Conservation (phyloP, 2,113 vertebrate species). For the Misgurnus anguillicaudatus region DNA sequence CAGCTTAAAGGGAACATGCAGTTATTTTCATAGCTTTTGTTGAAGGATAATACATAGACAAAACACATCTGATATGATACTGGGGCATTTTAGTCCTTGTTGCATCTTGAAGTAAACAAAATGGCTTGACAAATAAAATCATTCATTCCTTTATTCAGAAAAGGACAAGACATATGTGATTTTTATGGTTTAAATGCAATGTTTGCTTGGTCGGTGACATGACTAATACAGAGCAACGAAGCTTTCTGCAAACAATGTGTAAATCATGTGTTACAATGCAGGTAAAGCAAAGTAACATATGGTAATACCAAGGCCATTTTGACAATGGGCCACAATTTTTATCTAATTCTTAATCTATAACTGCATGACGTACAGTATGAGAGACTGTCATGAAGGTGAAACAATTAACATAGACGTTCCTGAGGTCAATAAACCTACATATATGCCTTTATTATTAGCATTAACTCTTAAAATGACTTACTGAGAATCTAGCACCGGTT, state of each 20-base stretch:
- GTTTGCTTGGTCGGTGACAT: slow-evolving; percentile 23
- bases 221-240: slow-evolving; percentile 15
- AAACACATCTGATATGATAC: background rate
- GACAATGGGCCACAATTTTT: background rate
- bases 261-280: slow-evolving; percentile 36
- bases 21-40: background rate
- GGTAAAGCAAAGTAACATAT: slow-evolving; percentile 13
- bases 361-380: background rate
- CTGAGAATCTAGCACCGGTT: slow-evolving; percentile 39
- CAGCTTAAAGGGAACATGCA: background rate
- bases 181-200: slow-evolving; percentile 24
- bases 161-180: background rate
- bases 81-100: background rate
- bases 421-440: slow-evolving; percentile 24
- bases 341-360: background rate
- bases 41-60: background rate
- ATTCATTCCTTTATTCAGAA: background rate
- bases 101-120: background rate
- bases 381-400: background rate
- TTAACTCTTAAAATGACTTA: background rate
- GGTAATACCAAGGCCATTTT: background rate
- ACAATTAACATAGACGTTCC: slow-evolving; percentile 4
- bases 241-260: slow-evolving; percentile 11
- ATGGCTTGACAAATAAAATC: background rate
- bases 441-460: background rate